Evolutionary conservation across 1,140 invertebrate species (phyloP), one percentile per base, ranked within the genome.

Genomic region (Heliconius hermathena): DNA sequence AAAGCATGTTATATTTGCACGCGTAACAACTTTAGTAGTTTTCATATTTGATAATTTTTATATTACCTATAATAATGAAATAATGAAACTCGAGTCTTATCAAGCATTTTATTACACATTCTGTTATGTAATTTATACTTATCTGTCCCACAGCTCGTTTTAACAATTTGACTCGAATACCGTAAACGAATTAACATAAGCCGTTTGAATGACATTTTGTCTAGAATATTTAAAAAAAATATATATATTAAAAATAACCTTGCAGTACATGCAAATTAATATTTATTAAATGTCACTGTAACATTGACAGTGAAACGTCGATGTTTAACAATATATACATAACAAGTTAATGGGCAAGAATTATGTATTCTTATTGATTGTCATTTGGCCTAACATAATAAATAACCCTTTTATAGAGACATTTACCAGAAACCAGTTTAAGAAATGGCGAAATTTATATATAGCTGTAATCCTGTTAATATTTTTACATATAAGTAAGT

Each of bases 1-100:
- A 75, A 36, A 71, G 78, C 41, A 78, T n/a, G 71, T 73, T 70
- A 74, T 73, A 16, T 74, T 79, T 79, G 78, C 66, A 79, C 78
- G 78, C 73, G 78, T 49, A 70, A 66, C 60, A 29, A 66, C 38
- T 70, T 38, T 78, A 75, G 49, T 54, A 26, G 54, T 49, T 29
- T 41, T 33, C 46, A 74, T 49, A 73, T 1, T 54, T 71, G 60
- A 79, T 75, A 75, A 75, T 70, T n/a, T 74, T 79, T 75, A 74
- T 79, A 46, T 66, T 76, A 70, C 46, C n/a, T 26, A 16, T 29
- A 66, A 74, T 75, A 49, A 78, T 49, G 13, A 46, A 46, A 46
- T 29, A 71, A 75, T 18, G 41, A 73, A 74, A 79, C 29, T 26
- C n/a, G 26, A 38, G 29, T 22, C 60, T 79, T 79, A 75, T 75